Evolutionary conservation across 2,113 vertebrate species (phyloP), one percentile per base, ranked within the genome.

Genomic region (Syngnathus floridae): DNA sequence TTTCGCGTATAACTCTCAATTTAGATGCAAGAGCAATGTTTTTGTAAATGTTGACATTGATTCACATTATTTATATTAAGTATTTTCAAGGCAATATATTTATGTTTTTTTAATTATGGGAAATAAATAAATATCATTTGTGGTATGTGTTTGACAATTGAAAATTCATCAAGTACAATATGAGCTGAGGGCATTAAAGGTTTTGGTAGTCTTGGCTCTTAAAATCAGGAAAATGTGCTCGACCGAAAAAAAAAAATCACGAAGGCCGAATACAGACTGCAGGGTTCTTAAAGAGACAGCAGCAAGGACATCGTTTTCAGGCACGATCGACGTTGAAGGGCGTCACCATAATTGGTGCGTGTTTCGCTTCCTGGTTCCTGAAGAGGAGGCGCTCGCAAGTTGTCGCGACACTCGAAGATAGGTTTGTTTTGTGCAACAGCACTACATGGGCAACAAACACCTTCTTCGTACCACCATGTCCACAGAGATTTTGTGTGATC

Each of bases 291-390:
- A 31, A 31, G 26, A 31, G 26, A 31, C 26, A 13, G 12, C 43
- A 45, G 12, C 43, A 45, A 16, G 7, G 26, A 56, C 54, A 16
- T 9, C 7, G n/a, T 51, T 51, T 51, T 51, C 48, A n/a, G 48
- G 21, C 19, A 10, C 48, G n/a, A 7, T 26, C 0, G 45, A 19
- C 21, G 17, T 37, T 19, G 57, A 43, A 43, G 59, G 59, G 38
- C 40, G 40, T 36, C 54, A 35, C 31, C 26, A 13, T 7, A 22
- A 22, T 21, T 61, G n/a, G 58, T 40, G 59, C 65, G n/a, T 22
- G 35, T 62, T 16, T 69, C 67, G 62, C 79, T 85, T 85, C 81
- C 83, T 80, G 76, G 51, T 84, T 85, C 71, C 22, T 65, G 38
- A 38, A n/a, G 45, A 9, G 37, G 11, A 49, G 57, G 40, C 64